Base-by-base conservation (phyloP, 2,888 invertebrate genomes). In the Blomia tropicalis region DNA sequence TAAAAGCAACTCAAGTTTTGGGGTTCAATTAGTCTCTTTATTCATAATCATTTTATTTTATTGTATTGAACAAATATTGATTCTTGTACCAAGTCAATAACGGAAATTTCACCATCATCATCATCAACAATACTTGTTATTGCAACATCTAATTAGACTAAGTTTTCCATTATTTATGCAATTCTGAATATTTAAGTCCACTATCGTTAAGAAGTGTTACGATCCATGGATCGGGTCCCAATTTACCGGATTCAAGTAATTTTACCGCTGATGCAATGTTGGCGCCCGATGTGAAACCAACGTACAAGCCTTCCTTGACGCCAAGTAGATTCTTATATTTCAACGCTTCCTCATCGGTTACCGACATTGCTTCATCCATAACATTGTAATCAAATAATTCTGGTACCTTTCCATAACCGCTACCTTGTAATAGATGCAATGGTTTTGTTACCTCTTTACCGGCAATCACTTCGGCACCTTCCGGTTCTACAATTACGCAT, bases 251-350 rank as follows among this genome's bases (percentile, higher is more conserved):
- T 36, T 65, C 11, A 4, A 65, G 23, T 19, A 65, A 31, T 31
- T 65, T 63, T 1, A 63, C 47, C 17, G 65, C 63, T 14, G 65
- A 63, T 11, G 65, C 65, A 14, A 65, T 59, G 51, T 65, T 65
- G 25, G 60, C 65, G 4, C 60, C 63, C 4, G 61, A 60, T 14
- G 61, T 62, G 36, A 47, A 63, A 27, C 63, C 63, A 11, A 63
- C 14, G 51, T 63, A 60, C 17, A 63, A 23, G 47, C 65, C 65
- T 36, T 65, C 65, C 47, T 64, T 60, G 4, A 29, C 3, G 1
- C 63, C 65, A 23, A 65, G 54, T 5, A 63, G 31, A 7, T 63
- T 59, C 29, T 59, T 59, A 27, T 63, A 60, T 25, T 60, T 17
- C 22, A 63, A 25, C 4, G 63, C 60, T 19, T 65, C 65, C 30